phyloP scores from a whole-genome alignment of 2,113 vertebrate genomes.

The Prunella fulvescens region DNA sequence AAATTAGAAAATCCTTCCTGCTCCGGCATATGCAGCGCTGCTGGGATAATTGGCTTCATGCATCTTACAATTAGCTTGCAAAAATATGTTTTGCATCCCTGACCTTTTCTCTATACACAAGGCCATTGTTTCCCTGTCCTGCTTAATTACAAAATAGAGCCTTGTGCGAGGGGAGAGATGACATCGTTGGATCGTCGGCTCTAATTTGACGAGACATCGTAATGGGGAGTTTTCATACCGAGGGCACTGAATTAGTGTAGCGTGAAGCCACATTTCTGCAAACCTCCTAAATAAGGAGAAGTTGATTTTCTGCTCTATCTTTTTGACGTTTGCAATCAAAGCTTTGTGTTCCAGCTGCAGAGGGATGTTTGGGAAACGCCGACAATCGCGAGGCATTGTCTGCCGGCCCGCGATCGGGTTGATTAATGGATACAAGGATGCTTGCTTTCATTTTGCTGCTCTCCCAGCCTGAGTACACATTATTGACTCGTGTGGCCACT shows the following conservation, averaged over 20 bases:
- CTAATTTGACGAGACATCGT: slow-evolving; percentile 63
- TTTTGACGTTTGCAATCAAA: slow-evolving; percentile 70
- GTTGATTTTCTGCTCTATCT: slow-evolving; percentile 75
- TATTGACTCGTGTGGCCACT: not conserved
- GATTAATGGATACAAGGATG: slow-evolving; percentile 27
- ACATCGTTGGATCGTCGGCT: slow-evolving; percentile 5
- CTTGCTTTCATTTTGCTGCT: not conserved
- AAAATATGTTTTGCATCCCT: slow-evolving; percentile 34
- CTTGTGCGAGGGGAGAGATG: slow-evolving; percentile 35
- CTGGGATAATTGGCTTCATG: slow-evolving; percentile 61
- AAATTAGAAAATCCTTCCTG: not conserved
- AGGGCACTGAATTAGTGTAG: slow-evolving; percentile 66
- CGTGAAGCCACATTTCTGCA: slow-evolving; percentile 52
- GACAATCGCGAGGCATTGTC: slow-evolving; percentile 22
- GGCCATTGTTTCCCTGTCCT: slow-evolving; percentile 53
- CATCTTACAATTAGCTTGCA: slow-evolving; percentile 60
- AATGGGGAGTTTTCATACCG: slow-evolving; percentile 53
- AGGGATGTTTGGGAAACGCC: slow-evolving; percentile 37
- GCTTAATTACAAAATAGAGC: slow-evolving; percentile 52
- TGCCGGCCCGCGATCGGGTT: not conserved
- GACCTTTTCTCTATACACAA: slow-evolving; percentile 58
- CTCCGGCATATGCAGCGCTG: not conserved
- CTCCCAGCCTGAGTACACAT: accelerated
- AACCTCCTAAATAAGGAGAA: slow-evolving; percentile 65
- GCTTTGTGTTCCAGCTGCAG: slow-evolving; percentile 56